Evolutionary conservation across 2,888 invertebrate genomes (phyloP), one percentile per base, ranked within the genome.

Genomic region (Hydraecia micacea): DNA sequence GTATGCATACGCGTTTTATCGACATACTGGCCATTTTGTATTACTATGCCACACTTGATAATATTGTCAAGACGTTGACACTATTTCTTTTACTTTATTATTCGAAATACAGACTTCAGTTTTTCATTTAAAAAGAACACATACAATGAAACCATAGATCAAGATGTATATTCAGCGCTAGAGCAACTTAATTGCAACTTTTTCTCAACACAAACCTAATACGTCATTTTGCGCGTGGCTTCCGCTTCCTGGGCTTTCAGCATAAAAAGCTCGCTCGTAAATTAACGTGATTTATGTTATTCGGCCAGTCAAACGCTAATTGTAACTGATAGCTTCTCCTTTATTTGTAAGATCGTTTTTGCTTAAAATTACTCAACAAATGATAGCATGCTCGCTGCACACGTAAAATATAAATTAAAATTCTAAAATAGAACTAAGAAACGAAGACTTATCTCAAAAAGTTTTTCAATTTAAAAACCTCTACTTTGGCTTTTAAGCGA

Each of bases 241-340:
- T 79, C 86, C 73, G 84, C 80, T 79, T 79, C 73, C 66, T 71
- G 63, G 42, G 18, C 63, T 71, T 79, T 71, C 49, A 39, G 7
- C 67, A 79, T 62, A 67, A 83, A 85, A 79, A 84, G 58, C 60
- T 60, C 21, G 25, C 39, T 79, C 66, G 60, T 86, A 83, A 65
- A 73, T 83, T 39, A 71, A 58, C 55, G 18, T 76, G 71, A 84
- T 86, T 76, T 74, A 85, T 73, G 15, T 21, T 60, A 73, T 73
- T 71, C 49, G 60, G 39, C 49, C 68, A 68, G 70, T 58, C 55
- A 74, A 83, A 42, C 39, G 75, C 86, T 86, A 79, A 86, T 84
- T 83, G 75, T 75, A 83, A 84, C 42, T 74, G 70, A 86, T 73
- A 70, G 75, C 75, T 75, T 71, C 73, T 83, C 60, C 55, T 63